Percentiles rank a stretch among this genome's conserved stretches.
phyloP scores from a whole-genome alignment of 2,113 vertebrate species.

The Prietella phreatophila region DNA sequence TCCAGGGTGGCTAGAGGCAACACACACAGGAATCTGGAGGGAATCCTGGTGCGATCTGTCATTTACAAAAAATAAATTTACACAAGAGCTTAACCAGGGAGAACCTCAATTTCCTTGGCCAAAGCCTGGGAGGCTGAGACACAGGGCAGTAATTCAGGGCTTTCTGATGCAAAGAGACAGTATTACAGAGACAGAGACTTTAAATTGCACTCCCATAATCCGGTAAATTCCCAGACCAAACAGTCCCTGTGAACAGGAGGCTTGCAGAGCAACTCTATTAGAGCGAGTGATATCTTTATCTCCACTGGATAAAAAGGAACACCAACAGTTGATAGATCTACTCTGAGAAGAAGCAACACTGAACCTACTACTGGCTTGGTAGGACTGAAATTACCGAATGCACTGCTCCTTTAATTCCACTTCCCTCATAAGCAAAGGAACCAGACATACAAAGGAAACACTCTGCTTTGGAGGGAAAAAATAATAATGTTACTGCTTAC shows the following conservation, averaged over 20 bases:
- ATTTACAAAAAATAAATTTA: slow-evolving; percentile 55
- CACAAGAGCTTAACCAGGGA: slow-evolving; percentile 57
- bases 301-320: slow-evolving; percentile 31
- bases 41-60: slow-evolving; percentile 47
- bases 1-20: slow-evolving; percentile 36
- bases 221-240: slow-evolving; percentile 48
- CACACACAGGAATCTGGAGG: slow-evolving; percentile 31
- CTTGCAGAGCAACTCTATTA: slow-evolving; percentile 47
- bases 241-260: slow-evolving; percentile 43
- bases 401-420: slow-evolving; percentile 9
- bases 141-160: slow-evolving; percentile 49
- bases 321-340: not conserved
- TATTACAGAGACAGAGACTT: slow-evolving; percentile 51
- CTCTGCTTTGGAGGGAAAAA: slow-evolving; percentile 12
- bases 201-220: slow-evolving; percentile 48
- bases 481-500: slow-evolving; percentile 33
- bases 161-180: slow-evolving; percentile 62
- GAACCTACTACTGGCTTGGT: not conserved
- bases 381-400: not conserved
- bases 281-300: slow-evolving; percentile 44
- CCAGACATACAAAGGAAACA: slow-evolving; percentile 26
- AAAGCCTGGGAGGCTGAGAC: slow-evolving; percentile 52
- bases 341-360: not conserved
- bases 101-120: slow-evolving; percentile 52
- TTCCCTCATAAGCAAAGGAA: not conserved